Evolutionary conservation across 2,113 vertebrate genomes (phyloP).

Genomic region (Fukomys damarensis): DNA sequence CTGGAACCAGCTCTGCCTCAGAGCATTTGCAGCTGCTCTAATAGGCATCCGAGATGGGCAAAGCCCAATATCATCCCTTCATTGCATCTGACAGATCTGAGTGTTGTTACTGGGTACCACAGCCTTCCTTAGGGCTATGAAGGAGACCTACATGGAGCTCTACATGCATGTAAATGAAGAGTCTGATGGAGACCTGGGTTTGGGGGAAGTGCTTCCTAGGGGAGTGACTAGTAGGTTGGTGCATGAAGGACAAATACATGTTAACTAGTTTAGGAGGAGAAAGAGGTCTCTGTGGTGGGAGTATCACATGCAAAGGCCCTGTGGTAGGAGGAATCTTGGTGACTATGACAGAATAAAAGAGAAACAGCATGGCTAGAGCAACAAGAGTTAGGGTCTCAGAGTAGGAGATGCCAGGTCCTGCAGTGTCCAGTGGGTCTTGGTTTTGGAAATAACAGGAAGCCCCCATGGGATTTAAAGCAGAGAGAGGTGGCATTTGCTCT

Average conservation of each 20-base stretch:
- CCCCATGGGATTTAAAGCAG: background rate
- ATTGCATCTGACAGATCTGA: background rate
- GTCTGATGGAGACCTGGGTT: background rate
- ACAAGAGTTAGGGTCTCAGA: background rate
- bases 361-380: background rate
- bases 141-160: background rate
- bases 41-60: background rate
- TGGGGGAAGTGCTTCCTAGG: background rate
- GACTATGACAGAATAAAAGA: background rate
- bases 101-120: background rate
- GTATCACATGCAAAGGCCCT: background rate
- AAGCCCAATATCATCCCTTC: background rate
- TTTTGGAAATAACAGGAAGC: background rate
- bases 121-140: background rate
- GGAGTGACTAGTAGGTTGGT: background rate
- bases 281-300: background rate
- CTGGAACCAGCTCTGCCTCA: background rate
- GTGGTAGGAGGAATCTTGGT: background rate
- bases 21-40: background rate
- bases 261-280: background rate
- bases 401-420: no score
- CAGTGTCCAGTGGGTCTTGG: background rate
- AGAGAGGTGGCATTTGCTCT: background rate
- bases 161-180: background rate
- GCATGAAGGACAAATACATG: background rate